Base-by-base conservation (phyloP, 2,888 invertebrate genomes). In the Cinara cedri region DNA sequence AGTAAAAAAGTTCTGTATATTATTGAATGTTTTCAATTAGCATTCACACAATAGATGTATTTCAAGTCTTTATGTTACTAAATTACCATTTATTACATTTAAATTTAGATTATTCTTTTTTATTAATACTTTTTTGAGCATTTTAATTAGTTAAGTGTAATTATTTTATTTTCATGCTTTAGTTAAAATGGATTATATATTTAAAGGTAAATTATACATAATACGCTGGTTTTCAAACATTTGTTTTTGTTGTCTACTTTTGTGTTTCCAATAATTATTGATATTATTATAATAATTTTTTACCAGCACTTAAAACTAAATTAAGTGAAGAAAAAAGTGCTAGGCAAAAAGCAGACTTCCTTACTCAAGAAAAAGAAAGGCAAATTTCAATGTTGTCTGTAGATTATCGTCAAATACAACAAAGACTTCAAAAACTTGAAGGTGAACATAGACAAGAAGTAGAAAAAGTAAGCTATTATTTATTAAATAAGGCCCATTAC, bases 351-450 rank as follows among this genome's bases (percentile, higher is more conserved):
- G 92, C 95, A 0, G 97, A 98, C 85, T 89, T 93, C 66, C 90
- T 91, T 81, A 92, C 92, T 19, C 95, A 98, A 86, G 96, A 97
- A 86, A 94, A 95, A 84, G 97, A 98, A 85, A 89, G 97, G 0
- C 95, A 96, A 86, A 93, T 96, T 85, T 96, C 95, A 14, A 97
- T 97, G 93, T 88, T 97, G 49, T 93, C 93, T 24, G 96, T 98
- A 2, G 98, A 98, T 87, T 94, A 96, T 86, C 89, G 95, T n/a
- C 97, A 97, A 87, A 93, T 96, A 84, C 95, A 95, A 85, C 93
- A 96, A 85, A 90, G 95, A 81, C 87, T 97, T 82, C 93, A 95
- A 85, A 95, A 95, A 85, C 87, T 96, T 11, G 96, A 97, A 86
- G 93, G 93, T n/a, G 96, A 97, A 86, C 91, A 94, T 84, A 89